phyloP scores from a whole-genome alignment of 2,113 vertebrate species.

The Gobio gobio region DNA sequence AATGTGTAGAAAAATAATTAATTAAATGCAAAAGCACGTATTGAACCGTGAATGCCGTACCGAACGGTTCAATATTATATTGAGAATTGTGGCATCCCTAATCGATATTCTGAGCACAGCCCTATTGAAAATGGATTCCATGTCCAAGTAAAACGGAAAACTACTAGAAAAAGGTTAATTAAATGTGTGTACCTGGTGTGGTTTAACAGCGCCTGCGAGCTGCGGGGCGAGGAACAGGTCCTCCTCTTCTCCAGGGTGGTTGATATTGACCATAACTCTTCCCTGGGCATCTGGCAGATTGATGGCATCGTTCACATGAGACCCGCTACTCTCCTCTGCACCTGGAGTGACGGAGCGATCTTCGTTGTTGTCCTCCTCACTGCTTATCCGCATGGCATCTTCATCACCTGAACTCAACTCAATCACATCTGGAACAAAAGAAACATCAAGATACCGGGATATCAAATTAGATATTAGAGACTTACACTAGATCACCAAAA shows the following conservation, averaged over 20 bases:
- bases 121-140: background rate
- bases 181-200: constrained; percentile 87
- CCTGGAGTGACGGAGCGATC: constrained; percentile 69
- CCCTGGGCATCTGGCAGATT: constrained; percentile 92
- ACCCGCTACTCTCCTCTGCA: constrained; percentile 91
- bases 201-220: constrained; percentile 93
- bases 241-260: constrained; percentile 94
- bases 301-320: constrained; percentile 91
- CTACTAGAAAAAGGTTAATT: background rate
- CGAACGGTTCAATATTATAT: too few species aligned
- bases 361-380: constrained; percentile 88
- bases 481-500: too few species aligned
- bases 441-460: background rate
- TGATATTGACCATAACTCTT: constrained; percentile 93
- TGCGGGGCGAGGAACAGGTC: constrained; percentile 94
- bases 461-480: too few species aligned
- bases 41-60: too few species aligned
- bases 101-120: too few species aligned
- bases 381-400: constrained; percentile 89
- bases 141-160: background rate
- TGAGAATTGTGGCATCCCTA: too few species aligned
- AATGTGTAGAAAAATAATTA: too few species aligned
- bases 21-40: too few species aligned
- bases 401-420: constrained; percentile 98
- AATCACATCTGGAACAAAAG: constrained; percentile 84